Evolutionary conservation across 2,888 invertebrate species (phyloP).

Genomic region (Arge pagana): DNA sequence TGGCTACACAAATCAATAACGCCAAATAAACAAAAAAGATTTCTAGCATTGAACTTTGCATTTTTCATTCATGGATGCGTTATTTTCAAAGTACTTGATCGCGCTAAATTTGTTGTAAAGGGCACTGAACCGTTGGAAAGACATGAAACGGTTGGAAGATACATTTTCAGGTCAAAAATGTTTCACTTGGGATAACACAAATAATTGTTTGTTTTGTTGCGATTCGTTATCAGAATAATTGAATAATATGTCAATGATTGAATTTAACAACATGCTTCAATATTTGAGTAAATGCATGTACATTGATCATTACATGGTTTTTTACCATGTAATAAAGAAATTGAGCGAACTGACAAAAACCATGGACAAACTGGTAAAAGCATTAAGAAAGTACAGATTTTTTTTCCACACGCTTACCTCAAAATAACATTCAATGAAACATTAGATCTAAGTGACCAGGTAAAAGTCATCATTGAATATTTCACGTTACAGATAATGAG

Average conservation of each 20-base stretch:
- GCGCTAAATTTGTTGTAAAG: conserved; percentile 34
- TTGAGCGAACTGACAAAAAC: no score
- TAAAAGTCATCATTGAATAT: conserved; percentile 28
- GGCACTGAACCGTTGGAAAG: conserved; percentile 17
- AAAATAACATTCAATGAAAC: conserved; percentile 45
- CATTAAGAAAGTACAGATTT: conserved; percentile 32
- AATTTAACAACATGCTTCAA: neutral
- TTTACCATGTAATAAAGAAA: neutral
- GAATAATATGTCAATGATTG: neutral
- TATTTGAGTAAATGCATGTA: neutral
- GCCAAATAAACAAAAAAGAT: no score
- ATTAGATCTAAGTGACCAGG: conserved; percentile 46
- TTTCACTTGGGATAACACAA: conserved; percentile 47
- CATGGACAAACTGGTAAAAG: conserved; percentile 24
- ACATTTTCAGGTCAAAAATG: conserved; percentile 34
- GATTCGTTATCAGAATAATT: conserved; percentile 31
- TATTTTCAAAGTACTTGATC: no score
- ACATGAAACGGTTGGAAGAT: no score
- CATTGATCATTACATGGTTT: neutral
- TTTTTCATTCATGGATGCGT: neutral
- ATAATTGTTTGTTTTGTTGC: conserved; percentile 35
- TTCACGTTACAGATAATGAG: no score
- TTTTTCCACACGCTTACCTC: conserved; percentile 45
- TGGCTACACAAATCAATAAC: no score
- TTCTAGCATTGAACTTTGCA: neutral